Base-by-base conservation (phyloP, 2,888 invertebrate genomes). In the Spilarctia lutea region DNA sequence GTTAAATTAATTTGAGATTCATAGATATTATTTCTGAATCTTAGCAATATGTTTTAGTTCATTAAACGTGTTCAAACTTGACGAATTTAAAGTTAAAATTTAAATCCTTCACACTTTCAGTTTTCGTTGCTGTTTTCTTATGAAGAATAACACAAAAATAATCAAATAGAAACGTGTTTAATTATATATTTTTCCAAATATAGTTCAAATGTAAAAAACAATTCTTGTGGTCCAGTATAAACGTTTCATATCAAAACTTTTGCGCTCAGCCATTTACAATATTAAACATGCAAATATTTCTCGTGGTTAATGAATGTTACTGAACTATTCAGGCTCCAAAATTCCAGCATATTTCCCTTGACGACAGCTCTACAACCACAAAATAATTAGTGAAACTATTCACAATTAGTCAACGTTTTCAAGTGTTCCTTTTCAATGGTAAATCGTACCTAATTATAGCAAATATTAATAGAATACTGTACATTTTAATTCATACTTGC, bases 331-430 rank as follows among this genome's bases (percentile, higher is more conserved):
- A 71, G 35, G 63, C 20, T 33, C 20, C 27, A 63, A 63, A 63
- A 63, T 45, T 48, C 30, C 33, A 68, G 48, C 71, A 71, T 68
- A 52, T 71, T 71, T 65, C 75, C 75, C 75, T 71, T 35, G 60
- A 48, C 68, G 71, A 68, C 68, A 67, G 45, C 67, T 27, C 45
- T 35, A n/a, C 27, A 27, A 70, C 60, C 71, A 20, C 35, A 60
- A 48, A 45, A 45, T 71, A 39, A 74, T 74, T 74, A 71, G 66
- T 60, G 13, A 39, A 70, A 67, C 66, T 68, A 45, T 73, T 60
- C 24, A 42, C 60, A 60, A 72, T 56, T 72, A 20, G 30, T 3
- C 66, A 45, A 52, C 30, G 13, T 60, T 63, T 63, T 63, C 7
- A 63, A 63, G 63, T 63, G 0, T 30, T 2, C 18, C 8, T 63